These are phyloP conservation scores for Cyanistes caeruleus DNA, from an alignment of 2,113 vertebrate species.

Conservation along the genomic window DNA sequence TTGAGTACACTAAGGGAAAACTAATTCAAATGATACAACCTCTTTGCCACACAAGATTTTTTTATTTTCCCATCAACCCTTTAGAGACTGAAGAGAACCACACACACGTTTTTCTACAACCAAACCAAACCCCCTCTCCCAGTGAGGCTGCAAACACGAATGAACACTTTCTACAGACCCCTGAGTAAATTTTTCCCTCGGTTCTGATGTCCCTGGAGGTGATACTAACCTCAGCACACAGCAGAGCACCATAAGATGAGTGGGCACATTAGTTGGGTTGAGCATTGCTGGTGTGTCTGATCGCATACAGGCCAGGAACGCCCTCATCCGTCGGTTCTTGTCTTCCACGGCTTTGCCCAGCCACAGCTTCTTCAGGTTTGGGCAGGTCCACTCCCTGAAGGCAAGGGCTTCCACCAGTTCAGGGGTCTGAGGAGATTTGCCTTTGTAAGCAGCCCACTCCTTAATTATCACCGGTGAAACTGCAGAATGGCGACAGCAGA, in stretches of 20 bases:
- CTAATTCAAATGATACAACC: neutral
- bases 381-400: slow-evolving; percentile 96
- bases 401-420: slow-evolving; percentile 94
- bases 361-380: slow-evolving; percentile 94
- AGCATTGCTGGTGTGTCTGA: slow-evolving; percentile 96
- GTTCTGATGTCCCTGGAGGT: neutral
- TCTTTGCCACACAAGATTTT: neutral
- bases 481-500: slow-evolving; percentile 45
- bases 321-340: slow-evolving; percentile 94
- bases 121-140: neutral
- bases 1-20: neutral
- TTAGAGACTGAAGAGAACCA: neutral
- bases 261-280: slow-evolving; percentile 91
- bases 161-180: neutral
- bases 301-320: slow-evolving; percentile 94
- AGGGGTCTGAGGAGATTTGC: slow-evolving; percentile 93
- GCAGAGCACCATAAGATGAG: slow-evolving; percentile 93
- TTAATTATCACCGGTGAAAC: slow-evolving; percentile 91
- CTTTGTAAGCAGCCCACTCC: slow-evolving; percentile 97
- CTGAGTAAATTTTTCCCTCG: accelerated
- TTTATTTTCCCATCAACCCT: neutral
- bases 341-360: slow-evolving; percentile 93
- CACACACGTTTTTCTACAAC: neutral
- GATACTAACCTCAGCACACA: slow-evolving; percentile 90
- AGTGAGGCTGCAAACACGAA: neutral